Evolutionary conservation across 2,797 vertebrate species (phyloP).

Genomic region (Oophaga sylvatica): DNA sequence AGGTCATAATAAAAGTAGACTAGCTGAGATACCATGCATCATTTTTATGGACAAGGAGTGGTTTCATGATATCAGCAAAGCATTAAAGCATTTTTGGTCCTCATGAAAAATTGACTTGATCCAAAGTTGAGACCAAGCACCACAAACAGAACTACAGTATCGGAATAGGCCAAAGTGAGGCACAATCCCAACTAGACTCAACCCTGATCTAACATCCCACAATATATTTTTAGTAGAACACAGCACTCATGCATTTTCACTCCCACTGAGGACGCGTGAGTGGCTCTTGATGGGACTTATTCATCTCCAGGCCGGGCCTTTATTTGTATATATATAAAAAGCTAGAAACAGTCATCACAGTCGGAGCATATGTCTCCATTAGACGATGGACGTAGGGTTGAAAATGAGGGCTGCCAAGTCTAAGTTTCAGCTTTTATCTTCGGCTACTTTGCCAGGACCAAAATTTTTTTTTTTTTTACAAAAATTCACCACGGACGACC

Average conservation of each 20-base stretch:
- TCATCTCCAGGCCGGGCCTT: background rate
- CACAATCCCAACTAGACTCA: background rate
- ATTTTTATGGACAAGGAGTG: too few relatives aligned
- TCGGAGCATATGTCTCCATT: conserved; percentile 35
- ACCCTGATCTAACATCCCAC: background rate
- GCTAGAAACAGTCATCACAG: background rate
- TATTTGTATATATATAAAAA: conserved; percentile 21
- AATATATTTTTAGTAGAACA: background rate
- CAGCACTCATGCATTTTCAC: background rate
- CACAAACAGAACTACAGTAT: too few relatives aligned
- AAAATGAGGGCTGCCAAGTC: conserved; percentile 35
- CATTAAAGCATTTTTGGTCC: too few relatives aligned
- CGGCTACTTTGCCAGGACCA: background rate
- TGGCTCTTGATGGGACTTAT: background rate
- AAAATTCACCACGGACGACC: background rate
- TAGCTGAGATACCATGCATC: too few relatives aligned
- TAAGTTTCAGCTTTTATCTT: background rate
- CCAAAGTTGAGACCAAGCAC: too few relatives aligned
- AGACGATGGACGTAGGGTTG: conserved; percentile 7
- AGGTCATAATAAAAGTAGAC: background rate
- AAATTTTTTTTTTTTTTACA: background rate
- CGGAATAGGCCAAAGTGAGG: background rate
- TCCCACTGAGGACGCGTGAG: background rate
- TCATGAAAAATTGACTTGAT: too few relatives aligned
- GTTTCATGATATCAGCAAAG: too few relatives aligned